phyloP scores from a whole-genome alignment of 2,888 invertebrate genomes.

The Dione vanillae region DNA sequence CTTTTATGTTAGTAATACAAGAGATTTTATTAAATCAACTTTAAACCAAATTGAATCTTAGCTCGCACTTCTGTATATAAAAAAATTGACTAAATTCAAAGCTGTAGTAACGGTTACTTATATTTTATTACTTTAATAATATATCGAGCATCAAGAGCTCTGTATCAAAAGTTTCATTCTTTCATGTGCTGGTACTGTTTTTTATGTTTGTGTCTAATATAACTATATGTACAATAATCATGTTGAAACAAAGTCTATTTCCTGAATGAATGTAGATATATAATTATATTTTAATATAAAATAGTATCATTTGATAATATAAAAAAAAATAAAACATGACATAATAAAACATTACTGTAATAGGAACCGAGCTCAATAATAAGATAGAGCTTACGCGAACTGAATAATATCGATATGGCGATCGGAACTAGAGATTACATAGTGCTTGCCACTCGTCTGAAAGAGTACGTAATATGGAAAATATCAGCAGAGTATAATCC shows the following conservation, averaged over 20 bases:
- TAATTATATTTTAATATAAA: too few species aligned
- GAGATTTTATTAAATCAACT: conserved; percentile 20
- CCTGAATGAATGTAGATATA: too few species aligned
- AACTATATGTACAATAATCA: too few species aligned
- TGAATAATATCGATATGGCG: conserved; percentile 24
- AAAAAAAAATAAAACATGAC: too few species aligned
- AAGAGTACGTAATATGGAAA: conserved; percentile 23
- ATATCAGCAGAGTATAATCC: conserved; percentile 15
- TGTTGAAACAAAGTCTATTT: too few species aligned
- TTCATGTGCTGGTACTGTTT: too few species aligned
- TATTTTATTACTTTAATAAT: too few species aligned
- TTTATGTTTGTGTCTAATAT: too few species aligned
- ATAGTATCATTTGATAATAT: too few species aligned
- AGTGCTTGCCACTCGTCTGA: conserved; percentile 13
- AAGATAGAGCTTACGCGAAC: conserved; percentile 18
- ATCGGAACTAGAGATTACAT: conserved; percentile 22
- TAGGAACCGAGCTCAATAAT: not conserved
- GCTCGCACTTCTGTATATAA: not conserved
- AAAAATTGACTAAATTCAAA: conserved; percentile 8
- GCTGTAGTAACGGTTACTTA: not conserved
- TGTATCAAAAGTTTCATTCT: too few species aligned
- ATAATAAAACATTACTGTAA: not conserved
- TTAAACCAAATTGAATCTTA: conserved; percentile 13
- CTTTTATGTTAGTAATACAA: conserved; percentile 32
- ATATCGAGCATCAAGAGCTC: too few species aligned